Evolutionary conservation across 2,113 vertebrate species (phyloP).

Genomic region (Dasyurus viverrinus): DNA sequence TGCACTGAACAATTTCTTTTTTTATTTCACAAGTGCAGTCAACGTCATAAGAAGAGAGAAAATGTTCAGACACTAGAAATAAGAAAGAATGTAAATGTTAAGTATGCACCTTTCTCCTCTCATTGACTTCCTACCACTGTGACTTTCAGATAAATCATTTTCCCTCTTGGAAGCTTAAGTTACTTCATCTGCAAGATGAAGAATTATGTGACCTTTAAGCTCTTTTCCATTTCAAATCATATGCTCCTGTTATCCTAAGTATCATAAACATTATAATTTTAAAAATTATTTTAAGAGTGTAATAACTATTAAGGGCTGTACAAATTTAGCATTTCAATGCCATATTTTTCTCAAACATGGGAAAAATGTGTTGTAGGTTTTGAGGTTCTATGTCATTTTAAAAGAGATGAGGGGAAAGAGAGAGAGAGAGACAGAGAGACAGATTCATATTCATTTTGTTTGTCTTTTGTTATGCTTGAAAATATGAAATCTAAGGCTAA

Average conservation of each 20-base stretch:
- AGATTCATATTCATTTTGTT: constrained; percentile 31
- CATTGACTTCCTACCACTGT: background rate
- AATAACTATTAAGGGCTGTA: background rate
- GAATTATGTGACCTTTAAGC: background rate
- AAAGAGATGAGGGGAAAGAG: background rate
- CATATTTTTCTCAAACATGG: background rate
- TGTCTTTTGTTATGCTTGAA: constrained; percentile 30
- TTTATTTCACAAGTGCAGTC: constrained; percentile 91
- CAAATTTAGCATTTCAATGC: background rate
- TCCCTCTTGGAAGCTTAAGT: background rate
- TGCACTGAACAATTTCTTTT: constrained; percentile 93
- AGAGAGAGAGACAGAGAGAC: background rate
- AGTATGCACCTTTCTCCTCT: background rate
- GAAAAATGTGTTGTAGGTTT: background rate
- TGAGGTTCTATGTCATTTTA: background rate
- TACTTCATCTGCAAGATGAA: background rate
- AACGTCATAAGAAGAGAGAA: constrained; percentile 91
- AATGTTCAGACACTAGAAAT: constrained; percentile 93
- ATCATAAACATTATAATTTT: background rate
- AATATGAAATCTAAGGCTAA: background rate
- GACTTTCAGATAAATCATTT: background rate
- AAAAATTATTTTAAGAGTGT: background rate
- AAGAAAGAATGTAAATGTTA: background rate
- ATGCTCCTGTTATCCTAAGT: background rate
- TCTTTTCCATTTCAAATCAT: background rate